phyloP scores from a whole-genome alignment of 2,113 vertebrate species.

The Cynocephalus volans region DNA sequence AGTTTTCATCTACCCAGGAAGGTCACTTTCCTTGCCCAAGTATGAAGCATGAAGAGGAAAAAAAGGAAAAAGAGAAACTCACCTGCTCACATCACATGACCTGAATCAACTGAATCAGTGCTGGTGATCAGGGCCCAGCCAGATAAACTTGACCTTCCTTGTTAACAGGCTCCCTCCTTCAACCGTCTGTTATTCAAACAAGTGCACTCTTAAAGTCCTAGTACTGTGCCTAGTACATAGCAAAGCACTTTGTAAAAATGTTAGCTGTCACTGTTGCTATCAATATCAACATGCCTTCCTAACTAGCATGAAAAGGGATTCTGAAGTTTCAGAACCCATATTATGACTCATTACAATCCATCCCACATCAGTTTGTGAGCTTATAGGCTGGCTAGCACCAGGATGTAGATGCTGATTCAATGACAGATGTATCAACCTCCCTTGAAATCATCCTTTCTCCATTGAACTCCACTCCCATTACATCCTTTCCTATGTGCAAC shows the following conservation, averaged over 20 bases:
- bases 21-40: neutral
- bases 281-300: neutral
- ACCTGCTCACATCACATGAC: neutral
- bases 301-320: neutral
- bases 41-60: neutral
- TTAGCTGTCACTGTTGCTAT: neutral
- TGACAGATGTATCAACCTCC: neutral
- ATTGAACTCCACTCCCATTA: neutral
- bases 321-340: neutral
- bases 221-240: neutral
- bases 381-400: neutral
- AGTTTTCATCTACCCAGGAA: neutral
- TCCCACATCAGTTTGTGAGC: neutral
- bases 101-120: neutral
- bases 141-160: neutral
- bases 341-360: neutral
- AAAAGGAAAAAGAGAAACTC: neutral
- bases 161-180: neutral
- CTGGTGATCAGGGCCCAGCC: neutral
- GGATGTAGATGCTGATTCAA: neutral
- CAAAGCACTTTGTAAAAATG: conserved; percentile 21
- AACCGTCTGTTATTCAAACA: neutral
- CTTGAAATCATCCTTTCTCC: neutral
- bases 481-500: neutral
- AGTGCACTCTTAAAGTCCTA: neutral